Percentiles rank a stretch among this genome's conserved stretches.
Conservation (phyloP, 2,888 invertebrate genomes). For the Megamerina dolium region DNA sequence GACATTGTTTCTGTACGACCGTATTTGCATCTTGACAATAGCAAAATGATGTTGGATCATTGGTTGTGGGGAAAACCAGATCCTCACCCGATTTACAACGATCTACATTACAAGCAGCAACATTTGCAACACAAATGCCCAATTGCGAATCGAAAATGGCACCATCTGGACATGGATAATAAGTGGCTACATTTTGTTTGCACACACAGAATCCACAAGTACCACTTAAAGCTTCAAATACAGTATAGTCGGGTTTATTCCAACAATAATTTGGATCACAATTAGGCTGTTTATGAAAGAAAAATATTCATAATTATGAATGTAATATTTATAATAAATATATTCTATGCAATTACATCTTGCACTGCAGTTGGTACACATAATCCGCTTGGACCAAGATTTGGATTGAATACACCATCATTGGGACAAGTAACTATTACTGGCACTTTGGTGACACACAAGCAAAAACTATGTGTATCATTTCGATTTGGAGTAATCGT, state of each 20-base stretch:
- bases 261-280: constrained; percentile 28
- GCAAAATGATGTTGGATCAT: constrained; percentile 17
- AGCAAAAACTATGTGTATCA: constrained; percentile 32
- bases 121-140: constrained; percentile 9
- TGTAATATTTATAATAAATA: too few relatives aligned
- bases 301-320: too few relatives aligned
- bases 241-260: constrained; percentile 9
- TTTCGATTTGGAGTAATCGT: constrained; percentile 21
- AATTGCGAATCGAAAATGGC: constrained; percentile 12
- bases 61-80: constrained; percentile 1
- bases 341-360: constrained; percentile 26
- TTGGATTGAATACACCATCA: constrained; percentile 26
- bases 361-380: constrained; percentile 16
- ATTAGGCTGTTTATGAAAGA: constrained; percentile 23
- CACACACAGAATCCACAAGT: constrained; percentile 31
- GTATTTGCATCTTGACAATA: constrained; percentile 15
- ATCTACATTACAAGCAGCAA: constrained; percentile 4
- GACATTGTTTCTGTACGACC: constrained; percentile 13
- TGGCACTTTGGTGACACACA: constrained; percentile 27
- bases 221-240: constrained; percentile 22
- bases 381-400: background rate
- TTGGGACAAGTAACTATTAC: constrained; percentile 31
- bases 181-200: constrained; percentile 15
- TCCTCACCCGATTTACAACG: constrained; percentile 3
- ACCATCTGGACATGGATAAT: constrained; percentile 17